Conservation (phyloP, 2,797 vertebrate genomes). For the Ctenopoma multispine region DNA sequence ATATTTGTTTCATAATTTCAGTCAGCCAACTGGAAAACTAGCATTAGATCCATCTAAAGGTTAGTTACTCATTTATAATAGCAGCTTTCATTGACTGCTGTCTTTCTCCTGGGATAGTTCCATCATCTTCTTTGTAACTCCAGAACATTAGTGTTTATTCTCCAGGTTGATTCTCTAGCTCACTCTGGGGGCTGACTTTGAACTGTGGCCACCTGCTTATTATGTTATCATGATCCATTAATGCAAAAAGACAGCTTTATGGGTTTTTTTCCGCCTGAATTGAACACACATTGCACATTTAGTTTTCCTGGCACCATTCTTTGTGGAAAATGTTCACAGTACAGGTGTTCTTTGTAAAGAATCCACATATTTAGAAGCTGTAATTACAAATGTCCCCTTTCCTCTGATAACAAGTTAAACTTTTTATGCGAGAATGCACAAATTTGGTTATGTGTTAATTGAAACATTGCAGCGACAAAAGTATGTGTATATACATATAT, state of each 20-base stretch:
- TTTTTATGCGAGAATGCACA: background rate
- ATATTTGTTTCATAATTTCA: conserved; percentile 2
- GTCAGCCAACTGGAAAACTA: conserved; percentile 20
- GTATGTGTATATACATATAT: background rate
- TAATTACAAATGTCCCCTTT: conserved; percentile 42
- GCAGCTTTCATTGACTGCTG: conserved; percentile 17
- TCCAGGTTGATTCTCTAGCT: conserved; percentile 21
- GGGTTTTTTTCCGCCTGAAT: conserved; percentile 53
- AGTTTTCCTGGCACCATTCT: conserved; percentile 68
- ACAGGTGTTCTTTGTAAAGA: conserved; percentile 47
- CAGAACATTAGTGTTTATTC: conserved; percentile 43
- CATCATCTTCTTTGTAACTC: conserved; percentile 19
- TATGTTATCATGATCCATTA: conserved; percentile 70
- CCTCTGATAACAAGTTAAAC: conserved; percentile 13
- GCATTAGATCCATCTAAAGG: conserved; percentile 5
- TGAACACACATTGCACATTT: conserved; percentile 48
- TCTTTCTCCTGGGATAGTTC: conserved; percentile 35
- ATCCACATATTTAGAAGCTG: conserved; percentile 27
- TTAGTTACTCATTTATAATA: conserved; percentile 40
- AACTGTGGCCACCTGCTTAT: conserved; percentile 61
- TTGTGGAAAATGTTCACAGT: conserved; percentile 50
- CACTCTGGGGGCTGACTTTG: conserved; percentile 41
- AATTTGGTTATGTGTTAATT: background rate
- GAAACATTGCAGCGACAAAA: too few relatives aligned
- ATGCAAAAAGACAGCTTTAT: conserved; percentile 65